These are phyloP conservation scores for Meiosimyza decipiens DNA, from an alignment of 2,888 invertebrate genomes.

Conservation along the genomic window DNA sequence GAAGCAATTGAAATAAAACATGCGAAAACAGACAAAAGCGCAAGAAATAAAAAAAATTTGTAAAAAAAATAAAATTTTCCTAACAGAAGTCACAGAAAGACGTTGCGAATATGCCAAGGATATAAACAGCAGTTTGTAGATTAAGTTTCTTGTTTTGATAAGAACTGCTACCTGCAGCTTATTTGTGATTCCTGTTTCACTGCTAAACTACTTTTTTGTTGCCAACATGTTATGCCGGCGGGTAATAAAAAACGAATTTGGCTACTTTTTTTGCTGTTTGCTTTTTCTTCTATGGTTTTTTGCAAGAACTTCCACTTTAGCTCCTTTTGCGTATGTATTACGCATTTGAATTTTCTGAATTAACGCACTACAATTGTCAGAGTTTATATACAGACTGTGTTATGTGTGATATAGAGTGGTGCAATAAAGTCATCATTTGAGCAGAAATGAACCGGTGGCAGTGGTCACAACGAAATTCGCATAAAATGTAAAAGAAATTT, in stretches of 20 bases:
- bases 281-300: not conserved
- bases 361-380: not conserved
- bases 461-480: no score
- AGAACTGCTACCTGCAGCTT: not conserved
- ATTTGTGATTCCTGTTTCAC: not conserved
- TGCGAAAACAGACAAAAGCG: not conserved
- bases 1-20: constrained; percentile 8
- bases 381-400: not conserved
- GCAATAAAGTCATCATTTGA: no score
- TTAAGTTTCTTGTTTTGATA: no score
- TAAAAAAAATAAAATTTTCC: not conserved
- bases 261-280: not conserved
- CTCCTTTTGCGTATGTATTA: not conserved
- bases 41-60: not conserved
- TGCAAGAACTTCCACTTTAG: not conserved
- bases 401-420: not conserved
- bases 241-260: not conserved
- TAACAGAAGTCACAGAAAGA: not conserved
- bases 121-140: no score
- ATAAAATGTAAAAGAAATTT: no score
- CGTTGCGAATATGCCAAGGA: constrained; percentile 1
- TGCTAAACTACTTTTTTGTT: not conserved
- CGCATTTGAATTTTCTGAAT: not conserved
- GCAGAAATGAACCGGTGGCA: no score
- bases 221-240: not conserved